phyloP scores from a whole-genome alignment of 1,140 invertebrate species.

The Drosophila trapezifrons region DNA sequence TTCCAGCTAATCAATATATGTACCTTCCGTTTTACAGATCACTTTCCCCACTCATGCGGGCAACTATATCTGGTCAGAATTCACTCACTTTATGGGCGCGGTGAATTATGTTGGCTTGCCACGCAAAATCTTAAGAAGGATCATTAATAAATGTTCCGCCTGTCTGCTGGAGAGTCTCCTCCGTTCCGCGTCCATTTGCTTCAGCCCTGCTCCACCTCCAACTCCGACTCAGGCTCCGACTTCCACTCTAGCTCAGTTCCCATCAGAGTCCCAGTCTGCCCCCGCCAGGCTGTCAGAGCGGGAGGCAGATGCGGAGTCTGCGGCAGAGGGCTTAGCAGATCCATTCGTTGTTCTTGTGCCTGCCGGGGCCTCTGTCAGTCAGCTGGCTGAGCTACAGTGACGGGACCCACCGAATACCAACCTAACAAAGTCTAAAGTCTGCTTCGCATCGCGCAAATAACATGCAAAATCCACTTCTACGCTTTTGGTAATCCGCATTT shows the following conservation, averaged over 20 bases:
- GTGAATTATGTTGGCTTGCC: slow-evolving; percentile 64
- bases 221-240: slow-evolving; percentile 10
- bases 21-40: slow-evolving; percentile 6
- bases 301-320: slow-evolving; percentile 11
- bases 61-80: slow-evolving; percentile 18
- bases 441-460: slow-evolving; percentile 65
- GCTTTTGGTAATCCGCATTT: slow-evolving; percentile 80
- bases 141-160: slow-evolving; percentile 76
- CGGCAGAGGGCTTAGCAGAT: slow-evolving; percentile 59
- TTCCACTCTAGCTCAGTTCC: background rate
- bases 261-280: slow-evolving; percentile 7
- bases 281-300: slow-evolving; percentile 28
- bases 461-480: slow-evolving; percentile 79
- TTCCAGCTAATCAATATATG: slow-evolving; percentile 1
- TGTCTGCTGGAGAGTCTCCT: slow-evolving; percentile 35
- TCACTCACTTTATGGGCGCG: slow-evolving; percentile 45
- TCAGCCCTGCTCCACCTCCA: slow-evolving; percentile 24
- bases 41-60: slow-evolving; percentile 10
- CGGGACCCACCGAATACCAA: slow-evolving; percentile 39
- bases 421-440: slow-evolving; percentile 60
- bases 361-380: slow-evolving; percentile 59
- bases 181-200: slow-evolving; percentile 20
- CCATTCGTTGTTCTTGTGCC: slow-evolving; percentile 32
- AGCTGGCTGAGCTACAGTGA: slow-evolving; percentile 45
- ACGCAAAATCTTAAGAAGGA: slow-evolving; percentile 67